Conservation (phyloP, 2,888 invertebrate genomes). For the Anthophora plumipes region DNA sequence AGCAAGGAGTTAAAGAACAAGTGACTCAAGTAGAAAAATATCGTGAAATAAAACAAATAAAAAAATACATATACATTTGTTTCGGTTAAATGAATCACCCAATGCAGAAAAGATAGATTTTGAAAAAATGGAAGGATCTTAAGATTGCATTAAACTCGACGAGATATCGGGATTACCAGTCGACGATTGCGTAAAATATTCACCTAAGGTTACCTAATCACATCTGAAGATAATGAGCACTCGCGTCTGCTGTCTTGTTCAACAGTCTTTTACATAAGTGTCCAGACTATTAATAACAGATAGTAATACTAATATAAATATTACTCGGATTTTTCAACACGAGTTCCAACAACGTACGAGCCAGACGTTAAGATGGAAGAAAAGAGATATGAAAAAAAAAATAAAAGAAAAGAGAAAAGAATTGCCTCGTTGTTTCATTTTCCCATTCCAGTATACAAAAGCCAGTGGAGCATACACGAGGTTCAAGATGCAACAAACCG, state of each 20-base stretch:
- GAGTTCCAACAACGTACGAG: too few relatives aligned
- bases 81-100: too few relatives aligned
- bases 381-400: background rate
- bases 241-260: background rate
- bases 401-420: background rate
- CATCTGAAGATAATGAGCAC: constrained; percentile 18
- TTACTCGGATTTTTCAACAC: too few relatives aligned
- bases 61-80: too few relatives aligned
- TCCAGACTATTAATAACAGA: background rate
- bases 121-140: background rate
- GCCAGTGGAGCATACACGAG: constrained; percentile 18
- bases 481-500: constrained; percentile 43
- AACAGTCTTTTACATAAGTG: background rate
- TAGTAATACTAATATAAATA: background rate
- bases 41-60: too few relatives aligned
- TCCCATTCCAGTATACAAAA: background rate
- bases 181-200: constrained; percentile 23
- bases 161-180: background rate
- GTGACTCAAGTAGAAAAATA: too few relatives aligned
- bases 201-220: constrained; percentile 46
- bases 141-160: background rate
- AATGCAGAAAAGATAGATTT: background rate
- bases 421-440: constrained; percentile 1
- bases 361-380: background rate
- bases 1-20: too few relatives aligned